Evolutionary conservation across 2,888 invertebrate species (phyloP).

Genomic region (Hanleya hanleyi): DNA sequence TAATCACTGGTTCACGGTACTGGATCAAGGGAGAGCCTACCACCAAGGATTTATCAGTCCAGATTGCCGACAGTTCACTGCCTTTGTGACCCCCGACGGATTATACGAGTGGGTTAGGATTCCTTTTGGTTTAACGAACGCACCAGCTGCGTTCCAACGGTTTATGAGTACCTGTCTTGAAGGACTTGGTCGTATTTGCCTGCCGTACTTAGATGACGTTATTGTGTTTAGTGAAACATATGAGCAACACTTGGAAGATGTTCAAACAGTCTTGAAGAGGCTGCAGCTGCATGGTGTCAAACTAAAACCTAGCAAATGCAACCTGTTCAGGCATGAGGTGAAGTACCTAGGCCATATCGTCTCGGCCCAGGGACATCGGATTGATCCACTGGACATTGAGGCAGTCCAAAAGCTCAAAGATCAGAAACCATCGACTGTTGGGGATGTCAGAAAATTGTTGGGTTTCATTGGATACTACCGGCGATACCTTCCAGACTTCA

Average conservation of each 20-base stretch:
- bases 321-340: background rate
- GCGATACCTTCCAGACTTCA: background rate
- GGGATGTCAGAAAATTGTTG: background rate
- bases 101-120: background rate
- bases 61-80: background rate
- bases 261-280: background rate
- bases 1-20: background rate
- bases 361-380: background rate
- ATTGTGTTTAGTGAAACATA: background rate
- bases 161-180: background rate
- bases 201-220: background rate
- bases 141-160: background rate
- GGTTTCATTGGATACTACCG: background rate
- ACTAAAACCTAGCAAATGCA: background rate
- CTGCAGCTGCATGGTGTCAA: background rate
- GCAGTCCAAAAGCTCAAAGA: background rate
- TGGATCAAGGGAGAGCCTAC: background rate
- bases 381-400: background rate
- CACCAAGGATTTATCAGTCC: background rate
- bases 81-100: background rate
- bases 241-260: background rate
- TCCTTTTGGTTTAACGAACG: background rate
- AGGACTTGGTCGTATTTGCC: background rate
- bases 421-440: background rate
- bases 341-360: constrained; percentile 3